Percentiles rank a stretch among this genome's conserved stretches.
Evolutionary conservation across 2,888 invertebrate genomes (phyloP).

Genomic region (Molorchus minor): DNA sequence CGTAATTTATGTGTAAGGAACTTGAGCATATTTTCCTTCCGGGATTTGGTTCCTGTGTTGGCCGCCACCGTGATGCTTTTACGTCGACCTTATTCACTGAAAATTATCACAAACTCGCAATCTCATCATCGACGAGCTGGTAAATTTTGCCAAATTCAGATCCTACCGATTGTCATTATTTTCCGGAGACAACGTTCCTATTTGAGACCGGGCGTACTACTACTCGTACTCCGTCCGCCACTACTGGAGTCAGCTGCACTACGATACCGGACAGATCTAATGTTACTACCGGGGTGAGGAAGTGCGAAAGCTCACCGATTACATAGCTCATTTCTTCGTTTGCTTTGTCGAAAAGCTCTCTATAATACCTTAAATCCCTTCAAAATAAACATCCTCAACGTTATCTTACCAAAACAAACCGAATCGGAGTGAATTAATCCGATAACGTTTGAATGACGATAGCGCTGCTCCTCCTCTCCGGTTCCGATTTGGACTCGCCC

Average conservation of each 20-base stretch:
- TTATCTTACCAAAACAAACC: not conserved
- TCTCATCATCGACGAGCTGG: slow-evolving; percentile 42
- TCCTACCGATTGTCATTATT: slow-evolving; percentile 48
- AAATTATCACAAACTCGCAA: slow-evolving; percentile 36
- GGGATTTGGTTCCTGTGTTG: slow-evolving; percentile 59
- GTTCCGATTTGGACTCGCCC: slow-evolving; percentile 68
- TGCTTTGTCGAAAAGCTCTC: slow-evolving; percentile 4
- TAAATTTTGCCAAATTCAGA: slow-evolving; percentile 30
- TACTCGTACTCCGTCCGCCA: slow-evolving; percentile 58
- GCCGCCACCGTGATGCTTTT: slow-evolving; percentile 58
- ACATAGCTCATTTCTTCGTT: not conserved
- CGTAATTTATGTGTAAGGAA: slow-evolving; percentile 86
- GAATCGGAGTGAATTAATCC: not conserved
- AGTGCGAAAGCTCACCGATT: slow-evolving; percentile 17
- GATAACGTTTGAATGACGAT: not conserved
- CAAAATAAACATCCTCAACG: not conserved
- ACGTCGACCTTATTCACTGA: slow-evolving; percentile 28
- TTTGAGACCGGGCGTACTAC: slow-evolving; percentile 60
- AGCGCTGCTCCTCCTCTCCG: slow-evolving; percentile 52
- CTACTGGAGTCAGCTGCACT: slow-evolving; percentile 63
- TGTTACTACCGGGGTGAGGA: slow-evolving; percentile 58
- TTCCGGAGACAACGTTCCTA: slow-evolving; percentile 39
- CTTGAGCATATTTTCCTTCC: slow-evolving; percentile 80
- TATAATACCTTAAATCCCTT: slow-evolving; percentile 28
- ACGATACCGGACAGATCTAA: slow-evolving; percentile 62